phyloP scores from a whole-genome alignment of 2,797 vertebrate genomes.

The Sebastiscus albofasciatus region DNA sequence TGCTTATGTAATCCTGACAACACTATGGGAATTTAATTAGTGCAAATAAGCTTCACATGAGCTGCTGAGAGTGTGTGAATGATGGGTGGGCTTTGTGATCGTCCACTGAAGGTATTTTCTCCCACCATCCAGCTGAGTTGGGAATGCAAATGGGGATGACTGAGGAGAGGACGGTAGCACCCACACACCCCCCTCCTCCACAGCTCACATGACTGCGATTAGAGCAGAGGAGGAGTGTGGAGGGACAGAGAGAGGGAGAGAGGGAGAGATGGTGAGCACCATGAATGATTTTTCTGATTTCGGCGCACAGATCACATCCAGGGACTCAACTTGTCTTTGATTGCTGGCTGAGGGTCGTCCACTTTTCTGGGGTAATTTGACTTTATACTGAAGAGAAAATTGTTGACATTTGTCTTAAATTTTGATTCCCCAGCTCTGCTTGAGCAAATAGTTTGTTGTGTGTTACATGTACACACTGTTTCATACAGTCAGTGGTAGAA shows the following conservation, averaged over 20 bases:
- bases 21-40: slow-evolving; percentile 51
- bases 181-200: background rate
- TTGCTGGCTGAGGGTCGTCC: background rate
- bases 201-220: slow-evolving; percentile 83
- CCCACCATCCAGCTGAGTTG: slow-evolving; percentile 31
- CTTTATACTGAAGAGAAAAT: background rate
- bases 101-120: slow-evolving; percentile 32
- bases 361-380: slow-evolving; percentile 61
- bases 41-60: slow-evolving; percentile 44
- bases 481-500: background rate
- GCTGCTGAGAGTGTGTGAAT: slow-evolving; percentile 15
- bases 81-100: slow-evolving; percentile 49
- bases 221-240: slow-evolving; percentile 60
- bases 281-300: slow-evolving; percentile 43
- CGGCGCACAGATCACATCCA: slow-evolving; percentile 18
- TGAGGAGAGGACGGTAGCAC: slow-evolving; percentile 44
- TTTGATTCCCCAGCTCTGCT: background rate
- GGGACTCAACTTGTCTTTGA: slow-evolving; percentile 1
- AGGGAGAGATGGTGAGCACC: slow-evolving; percentile 31
- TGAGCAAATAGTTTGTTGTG: background rate
- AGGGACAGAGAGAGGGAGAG: slow-evolving; percentile 39
- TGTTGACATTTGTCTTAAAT: background rate
- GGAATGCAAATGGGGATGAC: slow-evolving; percentile 52
- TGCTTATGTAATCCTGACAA: slow-evolving; percentile 46
- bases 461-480: background rate